Evolutionary conservation across 2,797 vertebrate species (phyloP), one percentile per base, ranked within the genome.

Genomic region (Gorsachius magnificus): DNA sequence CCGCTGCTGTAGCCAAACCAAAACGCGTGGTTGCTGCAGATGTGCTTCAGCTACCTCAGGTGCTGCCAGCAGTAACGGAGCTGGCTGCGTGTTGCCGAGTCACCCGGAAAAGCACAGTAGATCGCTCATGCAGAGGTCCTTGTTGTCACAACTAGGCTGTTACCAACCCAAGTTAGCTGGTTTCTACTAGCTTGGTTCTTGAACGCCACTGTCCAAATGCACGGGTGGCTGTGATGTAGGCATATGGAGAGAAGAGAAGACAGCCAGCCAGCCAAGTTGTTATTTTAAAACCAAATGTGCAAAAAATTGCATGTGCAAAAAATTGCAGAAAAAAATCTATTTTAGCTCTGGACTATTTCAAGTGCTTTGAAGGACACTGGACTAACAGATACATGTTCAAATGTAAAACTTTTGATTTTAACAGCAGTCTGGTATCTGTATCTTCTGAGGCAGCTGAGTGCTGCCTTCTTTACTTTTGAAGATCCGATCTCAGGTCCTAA

Each of bases 141-240:
- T 3, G 5, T 64, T 24, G 19, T 64, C 56, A 83, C 78, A 69
- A 5, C 20, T 6, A 12, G 53, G 9, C 53, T 24, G 29, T 12
- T 9, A 18, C 16, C 38, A 66, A 26, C n/a, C 54, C 0, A 1
- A 28, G 14, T 63, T 36, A 54, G 31, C 31, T 19, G 15, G 21
- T 35, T 79, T 76, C 63, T 33, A 14, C 58, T 66, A 41, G 61
- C 36, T 82, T 6, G 0, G 61, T 0, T 86, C 60, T 35, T 21
- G 3, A 46, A 33, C 1, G 0, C 46, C 0, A 0, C 3, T 5
- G 28, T 41, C 25, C 70, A 18, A 15, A 54, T 1, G 0, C 11
- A 14, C 0, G 0, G 31, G 1, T 28, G 36, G 46, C 36, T 68
- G 71, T 0, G 11, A 45, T 6, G 64, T 36, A 74, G 48, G n/a